These are phyloP conservation scores for Adelges cooleyi DNA, from an alignment of 1,140 invertebrate genomes.

Conservation along the genomic window DNA sequence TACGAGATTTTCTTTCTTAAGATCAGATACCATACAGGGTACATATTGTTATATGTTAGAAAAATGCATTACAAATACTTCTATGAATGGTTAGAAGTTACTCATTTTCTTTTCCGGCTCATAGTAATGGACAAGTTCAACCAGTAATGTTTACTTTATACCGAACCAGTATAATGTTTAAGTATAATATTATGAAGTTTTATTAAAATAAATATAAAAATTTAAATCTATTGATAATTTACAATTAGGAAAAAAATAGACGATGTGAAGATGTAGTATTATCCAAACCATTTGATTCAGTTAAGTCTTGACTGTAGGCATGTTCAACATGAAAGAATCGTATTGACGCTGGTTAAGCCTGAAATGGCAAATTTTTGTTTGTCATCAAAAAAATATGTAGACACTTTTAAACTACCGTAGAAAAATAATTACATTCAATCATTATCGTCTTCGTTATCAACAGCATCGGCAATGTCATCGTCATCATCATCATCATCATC, in stretches of 20 bases:
- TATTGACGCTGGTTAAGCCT: conserved; percentile 75
- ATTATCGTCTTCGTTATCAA: no score
- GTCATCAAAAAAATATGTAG: conserved; percentile 2
- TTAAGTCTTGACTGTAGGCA: conserved; percentile 78
- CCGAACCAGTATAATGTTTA: conserved; percentile 67
- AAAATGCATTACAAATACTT: conserved; percentile 95
- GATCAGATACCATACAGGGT: conserved; percentile 69
- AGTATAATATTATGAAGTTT: no score
- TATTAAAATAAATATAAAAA: conserved; percentile 7
- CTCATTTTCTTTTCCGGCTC: conserved; percentile 67
- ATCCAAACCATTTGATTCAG: conserved; percentile 83
- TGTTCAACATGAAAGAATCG: conserved; percentile 84
- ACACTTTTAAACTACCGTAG: neutral
- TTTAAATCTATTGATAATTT: conserved; percentile 14
- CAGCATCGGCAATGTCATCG: neutral
- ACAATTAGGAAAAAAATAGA: conserved; percentile 64
- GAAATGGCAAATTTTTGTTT: conserved; percentile 41
- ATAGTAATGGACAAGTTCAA: conserved; percentile 39
- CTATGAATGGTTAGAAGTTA: conserved; percentile 94
- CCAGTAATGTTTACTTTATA: conserved; percentile 54
- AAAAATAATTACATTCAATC: neutral
- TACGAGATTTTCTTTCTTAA: conserved; percentile 67
- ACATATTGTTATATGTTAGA: conserved; percentile 80
- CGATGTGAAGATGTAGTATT: conserved; percentile 58
- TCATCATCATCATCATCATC: neutral